phyloP scores from a whole-genome alignment of 1,140 invertebrate species.

The Drosophila auraria region DNA sequence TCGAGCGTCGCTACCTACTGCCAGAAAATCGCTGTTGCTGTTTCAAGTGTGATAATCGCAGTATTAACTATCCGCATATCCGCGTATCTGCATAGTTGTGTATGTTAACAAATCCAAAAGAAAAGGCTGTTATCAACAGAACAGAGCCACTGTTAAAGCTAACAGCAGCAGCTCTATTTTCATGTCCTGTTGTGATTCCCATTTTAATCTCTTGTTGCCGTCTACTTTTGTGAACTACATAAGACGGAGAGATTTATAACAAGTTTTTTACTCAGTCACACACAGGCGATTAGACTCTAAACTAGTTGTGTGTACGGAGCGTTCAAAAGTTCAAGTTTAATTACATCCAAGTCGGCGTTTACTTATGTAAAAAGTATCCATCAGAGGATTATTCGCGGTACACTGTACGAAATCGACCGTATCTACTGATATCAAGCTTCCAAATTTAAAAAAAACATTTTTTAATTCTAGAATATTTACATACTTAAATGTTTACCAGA shows the following conservation, averaged over 20 bases:
- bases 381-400: conserved; percentile 18
- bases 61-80: conserved; percentile 22
- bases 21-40: conserved; percentile 7
- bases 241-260: conserved; percentile 34
- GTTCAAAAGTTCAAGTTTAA: conserved; percentile 72
- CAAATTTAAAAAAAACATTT: not conserved
- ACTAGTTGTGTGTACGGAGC: conserved; percentile 34
- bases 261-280: conserved; percentile 30
- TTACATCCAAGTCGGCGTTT: conserved; percentile 42
- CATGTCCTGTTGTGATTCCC: not conserved
- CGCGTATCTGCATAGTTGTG: not conserved
- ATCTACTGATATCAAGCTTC: not conserved
- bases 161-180: not conserved
- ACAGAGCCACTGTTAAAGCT: too few species aligned
- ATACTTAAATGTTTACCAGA: not conserved
- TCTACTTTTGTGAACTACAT: conserved; percentile 6
- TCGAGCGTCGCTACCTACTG: conserved; percentile 27
- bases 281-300: conserved; percentile 38
- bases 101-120: not conserved
- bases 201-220: not conserved
- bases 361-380: conserved; percentile 36
- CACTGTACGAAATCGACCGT: conserved; percentile 19
- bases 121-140: too few species aligned
- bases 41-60: conserved; percentile 22
- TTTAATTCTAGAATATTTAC: too few species aligned